Evolutionary conservation across 2,888 invertebrate species (phyloP).

Genomic region (Iselma pallidipennis): DNA sequence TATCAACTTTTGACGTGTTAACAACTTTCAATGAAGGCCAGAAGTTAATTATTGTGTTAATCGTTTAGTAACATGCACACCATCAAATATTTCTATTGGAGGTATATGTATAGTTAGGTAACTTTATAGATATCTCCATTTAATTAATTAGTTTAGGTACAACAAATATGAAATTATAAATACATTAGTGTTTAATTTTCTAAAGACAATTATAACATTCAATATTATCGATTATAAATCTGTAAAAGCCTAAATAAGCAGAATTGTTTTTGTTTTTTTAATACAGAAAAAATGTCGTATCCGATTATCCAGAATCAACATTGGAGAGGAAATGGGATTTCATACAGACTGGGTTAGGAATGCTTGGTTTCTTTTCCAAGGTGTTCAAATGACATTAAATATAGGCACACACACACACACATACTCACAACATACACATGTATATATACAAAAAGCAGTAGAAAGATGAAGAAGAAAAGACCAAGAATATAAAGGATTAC

Average conservation of each 20-base stretch:
- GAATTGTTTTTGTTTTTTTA: no score
- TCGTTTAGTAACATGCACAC: not conserved
- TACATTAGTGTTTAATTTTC: no score
- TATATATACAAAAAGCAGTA: not conserved
- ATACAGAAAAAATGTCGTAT: not conserved
- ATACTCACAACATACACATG: constrained; percentile 7
- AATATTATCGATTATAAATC: no score
- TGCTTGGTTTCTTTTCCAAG: not conserved
- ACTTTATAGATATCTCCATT: no score
- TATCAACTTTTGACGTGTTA: constrained; percentile 6
- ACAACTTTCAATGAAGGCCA: constrained; percentile 3
- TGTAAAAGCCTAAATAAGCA: no score
- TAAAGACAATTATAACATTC: no score
- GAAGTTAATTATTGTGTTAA: constrained; percentile 4
- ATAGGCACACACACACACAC: not conserved
- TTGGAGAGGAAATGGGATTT: not conserved
- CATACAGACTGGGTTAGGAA: not conserved
- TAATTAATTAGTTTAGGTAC: no score
- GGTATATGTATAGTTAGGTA: not conserved
- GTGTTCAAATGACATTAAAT: not conserved
- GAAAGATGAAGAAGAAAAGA: constrained; percentile 1
- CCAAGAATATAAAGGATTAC: constrained; percentile 18
- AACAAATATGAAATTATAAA: no score
- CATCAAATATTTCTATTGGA: not conserved
- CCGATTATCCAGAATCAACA: not conserved